Conservation (phyloP, 2,888 invertebrate genomes). For the Synanthedon tipuliformis region DNA sequence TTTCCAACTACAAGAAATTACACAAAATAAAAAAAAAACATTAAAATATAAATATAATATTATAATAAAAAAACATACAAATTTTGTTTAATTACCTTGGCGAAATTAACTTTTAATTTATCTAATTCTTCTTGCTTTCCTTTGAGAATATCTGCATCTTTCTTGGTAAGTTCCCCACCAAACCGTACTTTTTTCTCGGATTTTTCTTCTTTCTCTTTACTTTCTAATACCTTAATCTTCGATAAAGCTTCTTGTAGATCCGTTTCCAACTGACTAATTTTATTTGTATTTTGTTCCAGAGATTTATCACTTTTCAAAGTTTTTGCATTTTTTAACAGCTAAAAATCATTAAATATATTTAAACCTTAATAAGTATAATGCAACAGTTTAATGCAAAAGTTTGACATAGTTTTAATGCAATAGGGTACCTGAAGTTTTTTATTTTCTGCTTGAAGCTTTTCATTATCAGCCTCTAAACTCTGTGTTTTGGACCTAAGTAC, state of each 20-base stretch:
- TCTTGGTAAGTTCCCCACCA: slow-evolving; percentile 44
- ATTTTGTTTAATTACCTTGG: slow-evolving; percentile 30
- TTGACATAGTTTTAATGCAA: background rate
- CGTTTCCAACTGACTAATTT: slow-evolving; percentile 72
- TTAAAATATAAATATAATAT: background rate
- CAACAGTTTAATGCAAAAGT: background rate
- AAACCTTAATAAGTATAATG: background rate
- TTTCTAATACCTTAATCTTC: slow-evolving; percentile 70
- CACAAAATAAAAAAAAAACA: slow-evolving; percentile 1
- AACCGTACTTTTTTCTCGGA: slow-evolving; percentile 64
- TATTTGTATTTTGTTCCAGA: slow-evolving; percentile 70
- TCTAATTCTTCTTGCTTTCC: slow-evolving; percentile 62
- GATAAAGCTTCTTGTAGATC: slow-evolving; percentile 71
- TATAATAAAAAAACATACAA: background rate
- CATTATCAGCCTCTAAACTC: slow-evolving; percentile 79
- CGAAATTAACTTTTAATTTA: slow-evolving; percentile 66
- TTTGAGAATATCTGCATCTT: slow-evolving; percentile 54
- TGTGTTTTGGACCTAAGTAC: slow-evolving; percentile 76
- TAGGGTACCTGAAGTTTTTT: slow-evolving; percentile 71
- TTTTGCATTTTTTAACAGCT: slow-evolving; percentile 69
- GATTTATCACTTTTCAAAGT: slow-evolving; percentile 65
- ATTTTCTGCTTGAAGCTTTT: slow-evolving; percentile 79
- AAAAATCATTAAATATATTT: slow-evolving; percentile 12
- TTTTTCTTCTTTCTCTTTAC: slow-evolving; percentile 46
- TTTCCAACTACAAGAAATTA: slow-evolving; percentile 56